Evolutionary conservation across 2,113 vertebrate genomes (phyloP).

Genomic region (Dromiciops gliroides): DNA sequence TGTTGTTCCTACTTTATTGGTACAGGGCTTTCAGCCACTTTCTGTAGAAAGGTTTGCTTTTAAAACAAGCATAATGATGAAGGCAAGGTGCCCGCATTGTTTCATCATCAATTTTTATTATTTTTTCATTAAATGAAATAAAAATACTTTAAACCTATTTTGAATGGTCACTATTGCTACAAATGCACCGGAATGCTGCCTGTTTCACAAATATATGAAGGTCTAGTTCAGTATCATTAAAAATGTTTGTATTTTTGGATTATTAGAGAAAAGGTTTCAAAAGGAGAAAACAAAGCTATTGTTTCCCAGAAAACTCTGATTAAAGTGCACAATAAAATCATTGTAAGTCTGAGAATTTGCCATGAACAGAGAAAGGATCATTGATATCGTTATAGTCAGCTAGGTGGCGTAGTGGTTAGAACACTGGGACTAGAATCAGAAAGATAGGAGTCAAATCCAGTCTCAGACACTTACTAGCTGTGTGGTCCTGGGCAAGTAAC

Average conservation of each 20-base stretch:
- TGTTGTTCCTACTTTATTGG: conserved; percentile 17
- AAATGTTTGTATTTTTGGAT: not conserved
- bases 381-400: not conserved
- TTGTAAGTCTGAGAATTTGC: not conserved
- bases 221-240: not conserved
- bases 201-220: not conserved
- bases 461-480: not conserved
- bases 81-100: not conserved
- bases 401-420: not conserved
- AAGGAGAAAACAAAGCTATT: not conserved
- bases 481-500: not conserved
- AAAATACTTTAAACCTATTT: not conserved
- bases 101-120: not conserved
- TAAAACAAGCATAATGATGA: not conserved
- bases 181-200: not conserved
- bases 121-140: not conserved
- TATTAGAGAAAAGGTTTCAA: not conserved
- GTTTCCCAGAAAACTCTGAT: not conserved
- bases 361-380: not conserved
- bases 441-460: not conserved
- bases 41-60: not conserved
- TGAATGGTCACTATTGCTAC: not conserved
- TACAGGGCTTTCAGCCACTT: not conserved
- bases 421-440: not conserved
- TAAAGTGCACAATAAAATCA: not conserved